Base-by-base conservation (phyloP, 2,888 invertebrate genomes). In the Thecophora atra region DNA sequence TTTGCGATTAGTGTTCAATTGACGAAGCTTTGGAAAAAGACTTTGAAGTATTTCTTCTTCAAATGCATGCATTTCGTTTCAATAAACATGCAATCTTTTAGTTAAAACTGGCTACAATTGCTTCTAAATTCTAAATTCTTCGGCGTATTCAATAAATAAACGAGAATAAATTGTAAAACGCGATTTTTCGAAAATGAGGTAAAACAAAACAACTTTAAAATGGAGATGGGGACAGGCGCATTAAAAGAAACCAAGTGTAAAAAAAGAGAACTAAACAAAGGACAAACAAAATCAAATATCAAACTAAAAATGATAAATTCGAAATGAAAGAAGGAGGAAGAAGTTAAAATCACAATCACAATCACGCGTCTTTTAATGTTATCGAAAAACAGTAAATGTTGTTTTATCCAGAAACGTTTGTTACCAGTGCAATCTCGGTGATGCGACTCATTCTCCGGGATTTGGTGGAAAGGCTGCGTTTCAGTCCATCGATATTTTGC, bases 401-500 rank as follows among this genome's bases (percentile, higher is more conserved):
- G n/a, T 78, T 85, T 82, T 81, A 82, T 81, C 84, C 85, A 83
- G 81, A 83, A 84, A 84, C 81, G 80, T 80, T 83, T 83, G 86
- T 93, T 94, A 94, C 94, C 93, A 93, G 89, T 86, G 93, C 90
- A 87, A 94, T 89, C 88, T 93, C 91, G 84, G 93, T 91, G 88
- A 94, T 93, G 88, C 93, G 89, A 88, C 93, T 94, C 89, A 93
- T 93, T 89, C 91, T 90, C 85, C 93, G 90, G 87, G 94, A 91
- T 87, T 91, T 90, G 83, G 89, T 89, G 80, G 93, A 92, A 79
- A 94, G 89, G 82, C 93, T 92, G 87, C 91, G 91, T 90, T 94
- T 95, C 87, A 95, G 89, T 84, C 94, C 93, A 85, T 91, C 91
- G 88, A 95, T 94, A 88, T 95, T 94, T 89, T 94, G 93, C 89